Conservation (phyloP, 2,797 vertebrate species). For the Anas capensis region DNA sequence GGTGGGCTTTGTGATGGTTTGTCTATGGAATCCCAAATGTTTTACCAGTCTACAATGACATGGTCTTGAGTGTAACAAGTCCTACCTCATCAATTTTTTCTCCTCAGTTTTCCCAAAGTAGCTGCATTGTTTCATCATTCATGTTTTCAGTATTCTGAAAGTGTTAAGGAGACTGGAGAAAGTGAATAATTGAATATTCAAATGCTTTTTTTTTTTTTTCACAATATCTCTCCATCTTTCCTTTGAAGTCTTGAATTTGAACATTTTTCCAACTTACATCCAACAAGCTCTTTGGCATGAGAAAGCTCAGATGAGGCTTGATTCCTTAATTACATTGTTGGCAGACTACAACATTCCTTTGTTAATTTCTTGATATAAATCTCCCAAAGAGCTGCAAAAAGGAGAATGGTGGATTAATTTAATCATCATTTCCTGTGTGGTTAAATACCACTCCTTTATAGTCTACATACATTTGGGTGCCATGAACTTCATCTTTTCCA, state of each 20-base stretch:
- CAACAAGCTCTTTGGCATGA: constrained; percentile 49
- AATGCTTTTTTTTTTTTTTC: background rate
- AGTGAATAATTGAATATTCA: background rate
- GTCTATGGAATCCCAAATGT: background rate
- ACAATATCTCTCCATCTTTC: constrained; percentile 15
- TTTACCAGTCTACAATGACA: background rate
- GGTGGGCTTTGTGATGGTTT: background rate
- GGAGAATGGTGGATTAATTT: constrained; percentile 58
- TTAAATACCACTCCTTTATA: constrained; percentile 14
- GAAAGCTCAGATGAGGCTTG: constrained; percentile 50
- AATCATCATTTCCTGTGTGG: constrained; percentile 53
- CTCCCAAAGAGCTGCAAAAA: constrained; percentile 53
- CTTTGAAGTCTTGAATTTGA: background rate
- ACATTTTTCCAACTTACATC: background rate
- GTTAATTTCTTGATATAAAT: constrained; percentile 55
- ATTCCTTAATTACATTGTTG: constrained; percentile 61
- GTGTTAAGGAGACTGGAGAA: background rate
- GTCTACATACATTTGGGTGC: background rate
- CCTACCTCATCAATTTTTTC: background rate
- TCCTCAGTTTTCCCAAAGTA: background rate
- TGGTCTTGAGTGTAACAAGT: background rate
- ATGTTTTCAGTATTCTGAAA: background rate
- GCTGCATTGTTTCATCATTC: background rate
- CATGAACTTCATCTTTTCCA: background rate
- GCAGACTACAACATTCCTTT: constrained; percentile 63